Evolutionary conservation across 1,140 invertebrate genomes (phyloP).

Genomic region (Cardiocondyla obscurior): DNA sequence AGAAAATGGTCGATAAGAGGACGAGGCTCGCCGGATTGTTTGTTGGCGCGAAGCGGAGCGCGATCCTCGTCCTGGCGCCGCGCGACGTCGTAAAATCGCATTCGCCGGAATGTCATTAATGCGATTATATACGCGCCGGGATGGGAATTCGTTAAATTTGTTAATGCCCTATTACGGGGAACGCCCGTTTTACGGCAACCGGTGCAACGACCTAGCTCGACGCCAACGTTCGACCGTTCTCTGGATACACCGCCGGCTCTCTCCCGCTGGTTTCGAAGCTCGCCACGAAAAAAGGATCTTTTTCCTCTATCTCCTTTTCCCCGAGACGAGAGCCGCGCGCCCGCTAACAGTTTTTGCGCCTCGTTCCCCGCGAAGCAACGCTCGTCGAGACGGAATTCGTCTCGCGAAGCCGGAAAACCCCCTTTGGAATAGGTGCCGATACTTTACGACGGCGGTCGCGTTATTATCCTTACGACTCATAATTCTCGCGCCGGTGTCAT

Average conservation of each 20-base stretch:
- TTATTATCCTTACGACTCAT: neutral
- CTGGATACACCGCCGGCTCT: neutral
- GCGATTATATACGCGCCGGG: slow-evolving; percentile 24
- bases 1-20: neutral
- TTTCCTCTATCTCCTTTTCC: neutral
- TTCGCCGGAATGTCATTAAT: slow-evolving; percentile 35
- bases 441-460: neutral
- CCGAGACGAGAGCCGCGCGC: neutral
- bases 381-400: slow-evolving; percentile 5
- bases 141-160: slow-evolving; percentile 49
- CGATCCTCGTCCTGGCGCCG: neutral
- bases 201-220: slow-evolving; percentile 32
- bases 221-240: slow-evolving; percentile 6
- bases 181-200: slow-evolving; percentile 46
- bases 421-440: too few species aligned
- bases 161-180: slow-evolving; percentile 49
- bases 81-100: slow-evolving; percentile 41
- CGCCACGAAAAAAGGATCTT: slow-evolving; percentile 7
- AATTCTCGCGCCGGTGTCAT: neutral
- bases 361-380: slow-evolving; percentile 24
- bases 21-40: neutral
- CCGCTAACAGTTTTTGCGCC: neutral
- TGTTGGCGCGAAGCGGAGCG: neutral
- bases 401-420: neutral
- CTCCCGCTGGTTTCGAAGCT: slow-evolving; percentile 6